Percentiles rank a stretch among this genome's conserved stretches.
These are phyloP conservation scores for Ochropleura plecta DNA, from an alignment of 2,888 invertebrate genomes.

Conservation along the genomic window DNA sequence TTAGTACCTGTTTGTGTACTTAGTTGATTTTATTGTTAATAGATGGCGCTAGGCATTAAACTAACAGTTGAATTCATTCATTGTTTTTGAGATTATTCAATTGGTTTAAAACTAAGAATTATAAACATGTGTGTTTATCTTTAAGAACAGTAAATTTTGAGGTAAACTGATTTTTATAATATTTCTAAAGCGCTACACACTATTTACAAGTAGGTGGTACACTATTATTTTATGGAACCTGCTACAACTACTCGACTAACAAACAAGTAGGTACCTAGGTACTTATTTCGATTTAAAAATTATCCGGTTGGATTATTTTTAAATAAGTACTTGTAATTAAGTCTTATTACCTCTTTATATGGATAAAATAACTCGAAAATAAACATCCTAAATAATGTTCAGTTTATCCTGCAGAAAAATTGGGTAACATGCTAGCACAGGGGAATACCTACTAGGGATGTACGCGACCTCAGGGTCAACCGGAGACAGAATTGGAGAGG, in stretches of 20 bases:
- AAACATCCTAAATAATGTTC: background rate
- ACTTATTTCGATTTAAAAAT: too few species aligned
- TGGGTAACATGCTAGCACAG: constrained; percentile 32
- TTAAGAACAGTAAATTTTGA: background rate
- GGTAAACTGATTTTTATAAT: too few species aligned
- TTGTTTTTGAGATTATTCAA: background rate
- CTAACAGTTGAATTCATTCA: background rate
- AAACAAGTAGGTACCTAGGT: too few species aligned
- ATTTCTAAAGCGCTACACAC: background rate
- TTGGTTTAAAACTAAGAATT: background rate
- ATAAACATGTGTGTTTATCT: background rate
- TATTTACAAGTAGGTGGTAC: background rate
- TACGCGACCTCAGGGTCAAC: constrained; percentile 80
- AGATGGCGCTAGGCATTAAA: constrained; percentile 40
- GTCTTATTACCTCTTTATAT: background rate
- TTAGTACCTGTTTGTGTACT: background rate
- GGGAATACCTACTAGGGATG: constrained; percentile 66
- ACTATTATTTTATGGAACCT: too few species aligned
- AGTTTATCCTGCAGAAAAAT: constrained; percentile 39
- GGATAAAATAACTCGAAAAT: background rate
- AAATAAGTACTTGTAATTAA: background rate
- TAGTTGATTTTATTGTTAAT: background rate
- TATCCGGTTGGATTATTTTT: too few species aligned
- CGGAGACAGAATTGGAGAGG: constrained; percentile 71
- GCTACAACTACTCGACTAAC: too few species aligned